Base-by-base conservation (phyloP, 2,797 vertebrate species). In the Anisognathus igniventris region DNA sequence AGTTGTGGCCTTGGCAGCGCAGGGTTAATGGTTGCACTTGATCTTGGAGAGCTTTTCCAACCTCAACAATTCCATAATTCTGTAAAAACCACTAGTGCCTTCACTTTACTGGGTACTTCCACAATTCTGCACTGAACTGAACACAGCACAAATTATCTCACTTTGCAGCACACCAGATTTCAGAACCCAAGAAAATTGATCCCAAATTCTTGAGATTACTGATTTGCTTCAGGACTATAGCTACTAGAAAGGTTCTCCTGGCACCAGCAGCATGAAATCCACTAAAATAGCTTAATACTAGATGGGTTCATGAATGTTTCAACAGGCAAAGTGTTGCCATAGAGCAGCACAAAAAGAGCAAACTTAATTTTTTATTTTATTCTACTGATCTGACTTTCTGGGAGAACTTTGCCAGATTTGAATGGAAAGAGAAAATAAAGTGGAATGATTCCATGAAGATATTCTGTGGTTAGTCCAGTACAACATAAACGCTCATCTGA, bases 231-330 rank as follows among this genome's bases (percentile, higher is more conserved):
- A 93, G 80, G 58, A 86, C 44, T 86, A 0, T 25, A 19, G 14
- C 77, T 75, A 39, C 35, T 57, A 62, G 58, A 78, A 92, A 37
- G 62, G 44, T 72, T 87, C 51, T 90, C 80, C 70, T 75, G 73
- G 58, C 86, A 93, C 62, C 76, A 86, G 64, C 58, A 90, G 54
- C 88, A 51, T 8, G 2, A 92, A 93, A 90, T 78, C 74, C 60
- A 66, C 70, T 60, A 45, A 75, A 88, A 84, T 20, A 90, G 44
- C 62, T 88, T 90, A 80, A 62, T 86, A 83, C 40, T 57, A 50
- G 79, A 74, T 35, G 35, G 45, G 28, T 50, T 90, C 48, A 77
- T 83, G 62, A 92, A 94, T 77, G 57, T 91, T 96, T 88, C 76
- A 88, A 53, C 25, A 80, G 88, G n/a, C 54, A 27, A 85, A 64